phyloP scores from a whole-genome alignment of 1,140 invertebrate genomes.

The Drosophila rhopaloa region DNA sequence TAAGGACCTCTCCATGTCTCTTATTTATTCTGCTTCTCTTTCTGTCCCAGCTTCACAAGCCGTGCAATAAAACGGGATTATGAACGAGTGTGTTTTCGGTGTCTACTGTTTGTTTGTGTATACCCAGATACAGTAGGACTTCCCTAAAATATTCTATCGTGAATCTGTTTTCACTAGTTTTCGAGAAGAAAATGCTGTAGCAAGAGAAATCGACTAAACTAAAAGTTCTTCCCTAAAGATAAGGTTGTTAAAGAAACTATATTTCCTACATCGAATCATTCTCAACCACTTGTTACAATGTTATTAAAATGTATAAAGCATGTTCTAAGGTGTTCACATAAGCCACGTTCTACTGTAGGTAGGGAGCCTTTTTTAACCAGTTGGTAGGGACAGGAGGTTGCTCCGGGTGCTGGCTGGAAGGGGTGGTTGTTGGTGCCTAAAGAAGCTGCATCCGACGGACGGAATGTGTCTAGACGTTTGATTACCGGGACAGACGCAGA shows the following conservation, averaged over 20 bases:
- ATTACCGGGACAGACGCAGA: conserved; percentile 67
- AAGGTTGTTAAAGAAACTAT: too few species aligned
- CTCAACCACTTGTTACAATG: too few species aligned
- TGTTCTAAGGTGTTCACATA: too few species aligned
- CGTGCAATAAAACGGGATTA: conserved; percentile 79
- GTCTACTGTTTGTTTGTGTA: conserved; percentile 40
- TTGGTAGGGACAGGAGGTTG: conserved; percentile 27
- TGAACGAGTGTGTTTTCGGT: conserved; percentile 48
- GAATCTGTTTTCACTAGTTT: too few species aligned
- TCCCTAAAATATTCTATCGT: background rate
- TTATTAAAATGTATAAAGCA: too few species aligned
- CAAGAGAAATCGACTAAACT: too few species aligned
- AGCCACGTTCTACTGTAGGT: conserved; percentile 2
- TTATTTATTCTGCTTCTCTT: conserved; percentile 21
- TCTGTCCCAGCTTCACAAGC: conserved; percentile 32
- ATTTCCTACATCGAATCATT: too few species aligned
- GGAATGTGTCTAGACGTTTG: conserved; percentile 75
- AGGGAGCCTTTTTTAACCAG: conserved; percentile 21
- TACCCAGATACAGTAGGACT: conserved; percentile 13
- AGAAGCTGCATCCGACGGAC: conserved; percentile 71
- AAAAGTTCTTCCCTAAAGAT: too few species aligned
- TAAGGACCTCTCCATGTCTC: conserved; percentile 32
- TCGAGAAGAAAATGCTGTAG: too few species aligned
- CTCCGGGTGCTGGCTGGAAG: conserved; percentile 6
- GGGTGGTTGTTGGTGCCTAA: conserved; percentile 32